These are phyloP conservation scores for Griposia aprilina DNA, from an alignment of 2,888 invertebrate species.

Conservation along the genomic window DNA sequence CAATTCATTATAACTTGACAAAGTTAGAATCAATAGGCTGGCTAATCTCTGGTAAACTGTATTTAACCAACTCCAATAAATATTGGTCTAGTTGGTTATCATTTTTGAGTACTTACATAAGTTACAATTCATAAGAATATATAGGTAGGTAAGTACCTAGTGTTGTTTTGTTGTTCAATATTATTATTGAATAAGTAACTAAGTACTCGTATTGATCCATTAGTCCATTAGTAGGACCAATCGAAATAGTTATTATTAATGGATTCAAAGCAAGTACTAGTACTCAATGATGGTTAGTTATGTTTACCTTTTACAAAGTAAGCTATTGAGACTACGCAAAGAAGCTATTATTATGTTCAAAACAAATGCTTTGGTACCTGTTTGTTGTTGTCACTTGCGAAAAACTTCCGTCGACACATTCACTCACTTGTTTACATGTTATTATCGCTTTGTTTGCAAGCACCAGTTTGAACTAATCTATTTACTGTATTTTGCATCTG, in stretches of 20 bases:
- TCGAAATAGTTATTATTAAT: background rate
- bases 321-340: background rate
- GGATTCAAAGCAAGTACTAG: background rate
- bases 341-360: background rate
- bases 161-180: background rate
- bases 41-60: too few relatives aligned
- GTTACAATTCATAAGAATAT: too few relatives aligned
- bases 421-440: background rate
- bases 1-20: background rate
- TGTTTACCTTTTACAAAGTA: too few relatives aligned
- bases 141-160: background rate
- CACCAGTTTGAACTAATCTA: background rate
- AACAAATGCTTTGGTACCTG: constrained; percentile 4
- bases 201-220: background rate
- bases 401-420: background rate
- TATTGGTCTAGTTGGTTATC: too few relatives aligned
- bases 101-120: background rate
- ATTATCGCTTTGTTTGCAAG: background rate
- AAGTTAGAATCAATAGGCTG: too few relatives aligned
- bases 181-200: background rate
- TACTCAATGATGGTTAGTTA: background rate
- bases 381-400: background rate
- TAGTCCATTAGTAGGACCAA: background rate
- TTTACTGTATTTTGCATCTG: background rate
- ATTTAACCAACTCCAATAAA: too few relatives aligned